These are phyloP conservation scores for Ormia ochracea DNA, from an alignment of 2,888 invertebrate species.

Conservation along the genomic window DNA sequence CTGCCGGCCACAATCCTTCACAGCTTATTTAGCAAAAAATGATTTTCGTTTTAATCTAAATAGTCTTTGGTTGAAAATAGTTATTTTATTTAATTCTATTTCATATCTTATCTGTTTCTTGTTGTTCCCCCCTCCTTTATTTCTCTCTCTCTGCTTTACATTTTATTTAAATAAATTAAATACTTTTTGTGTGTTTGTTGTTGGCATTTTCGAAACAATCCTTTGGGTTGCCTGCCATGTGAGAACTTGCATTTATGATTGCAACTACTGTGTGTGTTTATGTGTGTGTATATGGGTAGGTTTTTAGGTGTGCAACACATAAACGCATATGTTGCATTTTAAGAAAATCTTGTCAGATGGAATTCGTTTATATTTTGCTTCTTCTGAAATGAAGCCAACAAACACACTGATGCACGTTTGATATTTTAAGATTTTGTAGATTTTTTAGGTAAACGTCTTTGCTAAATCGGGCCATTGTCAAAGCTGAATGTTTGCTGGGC, in stretches of 20 bases:
- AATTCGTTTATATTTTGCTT: neutral
- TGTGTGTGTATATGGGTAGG: no score
- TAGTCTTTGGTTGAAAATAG: conserved; percentile 24
- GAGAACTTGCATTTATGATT: neutral
- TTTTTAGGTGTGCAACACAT: neutral
- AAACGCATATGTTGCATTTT: conserved; percentile 9
- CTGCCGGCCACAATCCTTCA: conserved; percentile 35
- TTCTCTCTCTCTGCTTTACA: neutral
- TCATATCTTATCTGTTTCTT: conserved; percentile 1
- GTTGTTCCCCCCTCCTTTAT: neutral
- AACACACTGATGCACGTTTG: neutral
- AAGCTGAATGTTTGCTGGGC: neutral
- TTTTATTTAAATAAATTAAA: conserved; percentile 52
- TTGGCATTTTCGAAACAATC: conserved; percentile 5
- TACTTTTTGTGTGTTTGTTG: conserved; percentile 11
- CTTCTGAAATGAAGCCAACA: neutral
- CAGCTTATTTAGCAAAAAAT: conserved; percentile 41
- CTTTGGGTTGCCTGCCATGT: neutral
- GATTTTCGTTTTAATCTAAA: conserved; percentile 30
- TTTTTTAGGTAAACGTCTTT: no score
- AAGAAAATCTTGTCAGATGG: neutral
- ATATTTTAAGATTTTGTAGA: neutral
- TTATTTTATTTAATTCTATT: conserved; percentile 37
- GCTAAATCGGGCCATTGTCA: no score
- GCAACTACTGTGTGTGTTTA: no score